These are phyloP conservation scores for Antrozous pallidus DNA, from an alignment of 2,797 vertebrate genomes.

Conservation along the genomic window DNA sequence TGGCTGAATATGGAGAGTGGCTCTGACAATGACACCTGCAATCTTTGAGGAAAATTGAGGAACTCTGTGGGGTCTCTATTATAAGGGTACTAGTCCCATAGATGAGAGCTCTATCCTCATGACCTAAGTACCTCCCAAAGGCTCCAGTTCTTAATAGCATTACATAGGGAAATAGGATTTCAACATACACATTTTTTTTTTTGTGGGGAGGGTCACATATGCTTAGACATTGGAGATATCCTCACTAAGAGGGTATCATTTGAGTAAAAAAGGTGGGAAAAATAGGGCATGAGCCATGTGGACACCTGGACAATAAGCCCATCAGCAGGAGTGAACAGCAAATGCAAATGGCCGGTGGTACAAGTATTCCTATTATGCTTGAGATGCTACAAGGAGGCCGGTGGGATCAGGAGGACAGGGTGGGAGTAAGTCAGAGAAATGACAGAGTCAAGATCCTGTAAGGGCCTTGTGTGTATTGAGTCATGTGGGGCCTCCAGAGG, in stretches of 20 bases:
- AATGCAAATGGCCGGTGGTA: background rate
- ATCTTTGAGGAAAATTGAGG: background rate
- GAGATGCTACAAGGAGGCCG: background rate
- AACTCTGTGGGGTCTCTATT: background rate
- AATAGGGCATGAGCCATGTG: background rate
- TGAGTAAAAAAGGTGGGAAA: background rate
- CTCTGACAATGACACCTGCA: too few species aligned
- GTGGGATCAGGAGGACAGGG: background rate
- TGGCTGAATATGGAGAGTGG: background rate
- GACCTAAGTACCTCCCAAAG: too few species aligned
- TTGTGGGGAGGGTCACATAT: background rate
- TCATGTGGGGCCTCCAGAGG: accelerated
- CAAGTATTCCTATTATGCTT: too few species aligned
- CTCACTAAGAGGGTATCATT: background rate
- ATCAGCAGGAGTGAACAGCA: background rate
- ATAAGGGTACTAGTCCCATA: background rate
- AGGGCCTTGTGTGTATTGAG: background rate
- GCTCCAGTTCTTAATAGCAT: background rate
- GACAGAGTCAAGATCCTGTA: background rate
- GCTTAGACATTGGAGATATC: background rate
- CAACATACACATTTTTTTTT: background rate
- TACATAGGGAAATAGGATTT: background rate
- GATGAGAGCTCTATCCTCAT: background rate
- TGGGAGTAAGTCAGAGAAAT: background rate
- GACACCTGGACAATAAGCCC: background rate